These are phyloP conservation scores for Ophion ventricosus DNA, from an alignment of 2,888 invertebrate genomes.

Conservation along the genomic window DNA sequence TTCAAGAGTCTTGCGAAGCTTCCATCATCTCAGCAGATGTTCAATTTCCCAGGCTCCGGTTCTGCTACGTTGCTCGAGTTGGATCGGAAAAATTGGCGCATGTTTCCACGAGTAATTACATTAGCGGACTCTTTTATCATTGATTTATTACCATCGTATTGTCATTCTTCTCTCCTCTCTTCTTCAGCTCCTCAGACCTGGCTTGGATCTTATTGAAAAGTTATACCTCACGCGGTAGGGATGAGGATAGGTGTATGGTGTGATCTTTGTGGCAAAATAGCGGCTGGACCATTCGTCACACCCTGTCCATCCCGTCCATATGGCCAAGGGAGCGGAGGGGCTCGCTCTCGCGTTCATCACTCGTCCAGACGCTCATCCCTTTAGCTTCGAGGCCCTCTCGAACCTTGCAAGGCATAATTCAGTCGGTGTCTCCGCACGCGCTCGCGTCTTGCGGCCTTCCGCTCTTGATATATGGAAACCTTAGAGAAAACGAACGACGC, in stretches of 20 bases:
- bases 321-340: not conserved
- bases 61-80: no score
- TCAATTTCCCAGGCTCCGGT: not conserved
- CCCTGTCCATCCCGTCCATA: constrained; percentile 38
- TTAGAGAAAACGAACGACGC: constrained; percentile 56
- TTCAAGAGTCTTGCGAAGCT: not conserved
- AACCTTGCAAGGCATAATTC: constrained; percentile 66
- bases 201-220: constrained; percentile 16
- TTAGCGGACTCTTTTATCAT: not conserved
- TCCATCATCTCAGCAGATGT: not conserved
- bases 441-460: constrained; percentile 27
- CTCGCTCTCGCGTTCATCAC: constrained; percentile 35
- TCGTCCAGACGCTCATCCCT: constrained; percentile 24
- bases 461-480: constrained; percentile 67
- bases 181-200: not conserved
- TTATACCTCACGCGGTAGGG: not conserved
- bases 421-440: constrained; percentile 51
- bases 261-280: constrained; percentile 34
- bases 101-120: not conserved
- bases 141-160: no score
- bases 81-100: no score
- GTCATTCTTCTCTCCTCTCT: no score
- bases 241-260: not conserved
- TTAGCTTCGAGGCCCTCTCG: constrained; percentile 21
- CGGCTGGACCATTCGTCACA: constrained; percentile 45